Base-by-base conservation (phyloP, 2,888 invertebrate genomes). In the Xestia ashworthii region DNA sequence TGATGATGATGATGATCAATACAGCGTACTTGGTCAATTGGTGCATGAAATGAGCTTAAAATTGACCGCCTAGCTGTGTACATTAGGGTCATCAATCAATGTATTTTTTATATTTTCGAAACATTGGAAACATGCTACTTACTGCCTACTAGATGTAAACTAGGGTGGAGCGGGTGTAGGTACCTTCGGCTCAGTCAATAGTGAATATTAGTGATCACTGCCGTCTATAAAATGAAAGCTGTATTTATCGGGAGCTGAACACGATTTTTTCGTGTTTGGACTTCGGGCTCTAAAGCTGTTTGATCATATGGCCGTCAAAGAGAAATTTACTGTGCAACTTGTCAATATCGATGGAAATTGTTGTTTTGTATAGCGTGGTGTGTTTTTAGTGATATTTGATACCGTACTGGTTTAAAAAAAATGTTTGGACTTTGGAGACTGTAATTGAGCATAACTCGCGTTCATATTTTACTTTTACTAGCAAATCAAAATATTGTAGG, bases 181-280 rank as follows among this genome's bases (percentile, higher is more conserved):
- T n/a, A 66, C 50, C 65, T 70, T 83, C 69, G 78, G 46, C 38
- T 32, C 48, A 32, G 19, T 71, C 79, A 19, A 83, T n/a, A 32
- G 9, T 9, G 22, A 16, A 60, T 55, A 64, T 50, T 50, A 82
- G 25, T 70, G n/a, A 60, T 83, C 46, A 78, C 41, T n/a, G 6
- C n/a, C 14, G 41, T 53, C 55, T 22, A 60, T 44, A 22, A 22
- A 25, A 46, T 22, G 4, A 22, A 8, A 41, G 55, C 25, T 48
- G 25, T 16, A 78, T 60, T 71, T 71, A 32, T 60, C 80, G 53
- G 50, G 3, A 48, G 60, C 46, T 83, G 78, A 70, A 83, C 65
- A 83, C 50, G 69, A 50, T 46, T 66, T 50, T 55, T 41, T 5
- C 38, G 32, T 48, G 55, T 55, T 72, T 64, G 55, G 5, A 48